Evolutionary conservation across 1,140 invertebrate genomes (phyloP), one percentile per base, ranked within the genome.

Genomic region (Dreissena polymorpha): DNA sequence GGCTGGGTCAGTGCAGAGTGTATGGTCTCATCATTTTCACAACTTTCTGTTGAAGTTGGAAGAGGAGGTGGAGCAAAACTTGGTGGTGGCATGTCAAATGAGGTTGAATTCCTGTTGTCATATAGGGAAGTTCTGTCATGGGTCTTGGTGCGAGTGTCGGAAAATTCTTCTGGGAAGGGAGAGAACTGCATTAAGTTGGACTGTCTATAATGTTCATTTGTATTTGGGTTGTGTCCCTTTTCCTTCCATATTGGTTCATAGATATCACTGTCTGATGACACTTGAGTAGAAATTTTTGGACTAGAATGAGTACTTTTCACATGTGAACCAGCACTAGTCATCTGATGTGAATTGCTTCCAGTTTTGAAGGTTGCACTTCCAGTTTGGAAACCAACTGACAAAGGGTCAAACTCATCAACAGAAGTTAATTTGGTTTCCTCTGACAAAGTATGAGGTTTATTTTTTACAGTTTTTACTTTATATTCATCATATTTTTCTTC

Each of bases 1-100:
- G 82, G 84, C 73, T 85, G 49, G 27, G 49, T 18, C 29, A 23
- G 21, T 25, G 70, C 51, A 16, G 23, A n/a, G 5, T 21, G 27
- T 21, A 39, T 18, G 13, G 8, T 25, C 50, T 50, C 60, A 76
- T 84, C 74, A 18, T 50, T 69, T 39, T 68, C 67, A 29, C 51
- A 21, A 10, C 29, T 29, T 21, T 55, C 23, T 67, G 27, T 21
- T 10, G n/a, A 16, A 13, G 80, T 49, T 23, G 82, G 82, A 0
- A 86, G 64, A 6, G 85, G 85, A 23, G 85, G 85, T 5, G 85
- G 85, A 23, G 82, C 64, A 84, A 86, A 86, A 49, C 81, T 72
- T 49, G 85, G 85, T 18, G 82, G 85, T 14, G 84, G 84, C 57
- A 82, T 60, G 29, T 84, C 70, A 71, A 79, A 79, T 10, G 76